Conservation (phyloP, 2,888 invertebrate species). For the Melanotus villosus region DNA sequence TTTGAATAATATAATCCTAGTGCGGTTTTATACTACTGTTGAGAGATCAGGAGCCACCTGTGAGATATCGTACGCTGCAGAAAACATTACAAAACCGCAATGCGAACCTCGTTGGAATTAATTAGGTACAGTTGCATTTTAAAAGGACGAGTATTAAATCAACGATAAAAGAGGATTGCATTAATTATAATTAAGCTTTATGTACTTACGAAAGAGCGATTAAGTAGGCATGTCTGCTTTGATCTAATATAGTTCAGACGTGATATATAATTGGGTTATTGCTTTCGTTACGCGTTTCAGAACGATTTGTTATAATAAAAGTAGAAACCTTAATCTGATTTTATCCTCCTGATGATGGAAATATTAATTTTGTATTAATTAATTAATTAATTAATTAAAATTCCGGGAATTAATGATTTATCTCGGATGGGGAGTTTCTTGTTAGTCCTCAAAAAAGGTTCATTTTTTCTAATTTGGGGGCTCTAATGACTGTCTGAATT, state of each 20-base stretch:
- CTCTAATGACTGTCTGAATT: too few species aligned
- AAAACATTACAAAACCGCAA: conserved; percentile 18
- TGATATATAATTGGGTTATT: background rate
- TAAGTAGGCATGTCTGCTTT: background rate
- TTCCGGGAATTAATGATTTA: too few species aligned
- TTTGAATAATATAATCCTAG: conserved; percentile 1
- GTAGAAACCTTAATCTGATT: too few species aligned
- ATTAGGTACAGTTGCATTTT: conserved; percentile 19
- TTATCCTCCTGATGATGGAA: too few species aligned
- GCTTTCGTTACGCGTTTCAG: background rate
- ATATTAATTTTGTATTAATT: too few species aligned
- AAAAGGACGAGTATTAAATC: conserved; percentile 1
- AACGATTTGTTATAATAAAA: background rate
- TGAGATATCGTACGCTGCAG: background rate
- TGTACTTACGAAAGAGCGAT: background rate
- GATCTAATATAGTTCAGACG: background rate
- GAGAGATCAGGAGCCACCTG: conserved; percentile 19
- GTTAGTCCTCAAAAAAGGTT: too few species aligned
- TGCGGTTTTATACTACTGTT: background rate
- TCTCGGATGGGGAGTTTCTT: too few species aligned
- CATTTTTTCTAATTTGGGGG: too few species aligned
- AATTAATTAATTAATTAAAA: too few species aligned
- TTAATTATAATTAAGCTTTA: conserved; percentile 16
- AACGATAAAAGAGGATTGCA: conserved; percentile 11
- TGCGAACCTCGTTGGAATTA: conserved; percentile 10